Evolutionary conservation across 2,797 vertebrate species (phyloP).

Genomic region (Orientallactaga sibirica): DNA sequence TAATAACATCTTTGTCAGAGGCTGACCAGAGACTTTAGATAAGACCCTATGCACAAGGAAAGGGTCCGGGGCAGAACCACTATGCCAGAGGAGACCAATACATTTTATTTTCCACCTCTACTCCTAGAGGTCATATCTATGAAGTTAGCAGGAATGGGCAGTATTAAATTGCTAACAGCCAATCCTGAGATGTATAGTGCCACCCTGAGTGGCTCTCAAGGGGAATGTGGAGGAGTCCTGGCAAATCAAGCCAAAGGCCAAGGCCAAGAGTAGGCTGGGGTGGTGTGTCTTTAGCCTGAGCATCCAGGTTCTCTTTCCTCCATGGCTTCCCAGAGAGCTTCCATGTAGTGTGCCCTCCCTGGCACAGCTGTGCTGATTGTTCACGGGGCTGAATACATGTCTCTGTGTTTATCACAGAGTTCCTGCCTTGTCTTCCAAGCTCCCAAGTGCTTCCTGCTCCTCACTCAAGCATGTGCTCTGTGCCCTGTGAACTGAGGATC

Average conservation of each 20-base stretch:
- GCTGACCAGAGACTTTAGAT: background rate
- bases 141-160: background rate
- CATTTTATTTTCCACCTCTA: background rate
- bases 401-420: background rate
- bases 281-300: background rate
- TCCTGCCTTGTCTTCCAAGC: background rate
- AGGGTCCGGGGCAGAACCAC: background rate
- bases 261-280: background rate
- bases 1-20: background rate
- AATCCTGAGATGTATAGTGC: too few relatives aligned
- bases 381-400: background rate
- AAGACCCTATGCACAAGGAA: background rate
- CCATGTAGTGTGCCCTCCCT: background rate
- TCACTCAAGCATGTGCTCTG: background rate
- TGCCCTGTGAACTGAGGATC: background rate
- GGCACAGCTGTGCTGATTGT: background rate
- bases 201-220: background rate
- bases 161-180: background rate
- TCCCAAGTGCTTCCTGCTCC: background rate
- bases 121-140: background rate
- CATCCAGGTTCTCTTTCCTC: background rate
- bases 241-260: background rate
- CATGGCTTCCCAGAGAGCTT: background rate
- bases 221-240: constrained; percentile 10
- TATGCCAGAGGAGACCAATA: rapidly evolving